A percentile compares a stretch with the other conserved stretches of the same genome.
phyloP scores from a whole-genome alignment of 2,888 invertebrate species.

The Cosmorhoe ocellata region DNA sequence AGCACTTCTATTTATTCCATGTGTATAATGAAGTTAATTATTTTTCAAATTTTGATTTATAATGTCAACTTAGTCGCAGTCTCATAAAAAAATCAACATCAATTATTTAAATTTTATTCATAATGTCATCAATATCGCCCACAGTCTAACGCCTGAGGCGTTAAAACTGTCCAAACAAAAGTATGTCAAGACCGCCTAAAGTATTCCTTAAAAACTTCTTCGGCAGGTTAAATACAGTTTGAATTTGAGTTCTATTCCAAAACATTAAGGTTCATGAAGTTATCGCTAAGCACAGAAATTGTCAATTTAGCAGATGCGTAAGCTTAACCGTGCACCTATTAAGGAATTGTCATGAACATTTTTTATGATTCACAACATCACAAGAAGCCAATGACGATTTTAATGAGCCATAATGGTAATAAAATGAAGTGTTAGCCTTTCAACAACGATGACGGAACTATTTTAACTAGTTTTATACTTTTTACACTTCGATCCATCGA shows the following conservation, averaged over 20 bases:
- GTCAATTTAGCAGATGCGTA: slow-evolving; percentile 35
- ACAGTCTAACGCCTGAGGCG: slow-evolving; percentile 46
- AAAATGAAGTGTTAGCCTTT: slow-evolving; percentile 31
- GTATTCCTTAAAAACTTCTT: slow-evolving; percentile 18
- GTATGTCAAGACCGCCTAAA: slow-evolving; percentile 57
- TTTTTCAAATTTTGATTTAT: slow-evolving; percentile 5
- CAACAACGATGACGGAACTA: slow-evolving; percentile 25
- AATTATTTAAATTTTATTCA: slow-evolving; percentile 29
- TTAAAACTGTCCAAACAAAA: slow-evolving; percentile 46
- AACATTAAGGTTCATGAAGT: neutral
- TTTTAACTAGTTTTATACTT: slow-evolving; percentile 19
- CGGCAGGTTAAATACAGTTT: neutral
- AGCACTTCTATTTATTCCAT: no score
- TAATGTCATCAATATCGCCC: slow-evolving; percentile 50
- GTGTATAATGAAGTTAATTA: neutral
- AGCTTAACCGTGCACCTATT: slow-evolving; percentile 41
- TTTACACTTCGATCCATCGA: neutral
- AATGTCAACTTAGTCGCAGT: slow-evolving; percentile 10
- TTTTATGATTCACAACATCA: slow-evolving; percentile 29
- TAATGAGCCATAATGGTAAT: slow-evolving; percentile 28
- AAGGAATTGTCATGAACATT: slow-evolving; percentile 50
- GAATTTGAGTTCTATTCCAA: slow-evolving; percentile 23
- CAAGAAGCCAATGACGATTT: slow-evolving; percentile 34
- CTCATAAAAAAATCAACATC: slow-evolving; percentile 28
- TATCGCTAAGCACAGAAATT: neutral